Conservation (phyloP, 2,113 vertebrate species). For the Pangasianodon hypophthalmus region DNA sequence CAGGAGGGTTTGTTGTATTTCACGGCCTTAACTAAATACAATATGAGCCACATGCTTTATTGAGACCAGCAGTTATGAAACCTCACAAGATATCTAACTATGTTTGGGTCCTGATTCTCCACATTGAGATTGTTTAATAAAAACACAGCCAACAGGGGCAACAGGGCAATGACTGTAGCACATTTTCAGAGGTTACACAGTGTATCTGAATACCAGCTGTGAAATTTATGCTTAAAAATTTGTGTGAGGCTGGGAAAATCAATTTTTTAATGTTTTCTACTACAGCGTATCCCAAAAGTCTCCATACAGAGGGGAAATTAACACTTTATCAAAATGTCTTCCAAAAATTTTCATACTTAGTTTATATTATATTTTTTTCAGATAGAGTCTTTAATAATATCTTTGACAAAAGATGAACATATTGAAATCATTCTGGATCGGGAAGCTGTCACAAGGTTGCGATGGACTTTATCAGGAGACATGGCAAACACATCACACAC, state of each 20-base stretch:
- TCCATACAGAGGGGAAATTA: too few species aligned
- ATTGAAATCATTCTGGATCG: too few species aligned
- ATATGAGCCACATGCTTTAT: slow-evolving; percentile 39
- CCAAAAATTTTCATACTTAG: too few species aligned
- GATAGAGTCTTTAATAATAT: too few species aligned
- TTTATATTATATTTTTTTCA: too few species aligned
- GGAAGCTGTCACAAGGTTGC: too few species aligned
- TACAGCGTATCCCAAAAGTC: too few species aligned
- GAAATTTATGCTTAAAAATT: background rate
- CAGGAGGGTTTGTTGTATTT: slow-evolving; percentile 19
- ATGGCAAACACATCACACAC: too few species aligned
- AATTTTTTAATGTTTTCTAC: too few species aligned
- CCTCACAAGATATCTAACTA: slow-evolving; percentile 34
- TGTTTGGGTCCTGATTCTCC: background rate
- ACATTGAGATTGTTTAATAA: slow-evolving; percentile 9
- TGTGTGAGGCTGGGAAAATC: background rate
- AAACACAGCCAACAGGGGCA: background rate
- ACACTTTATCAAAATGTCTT: too few species aligned
- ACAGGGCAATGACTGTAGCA: background rate
- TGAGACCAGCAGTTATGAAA: slow-evolving; percentile 32
- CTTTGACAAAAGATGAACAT: too few species aligned
- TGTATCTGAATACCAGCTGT: background rate
- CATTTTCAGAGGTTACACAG: background rate
- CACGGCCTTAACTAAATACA: slow-evolving; percentile 36
- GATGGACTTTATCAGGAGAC: too few species aligned